Evolutionary conservation across 2,888 invertebrate genomes (phyloP), one percentile per base, ranked within the genome.

Genomic region (Lottia gigantea): DNA sequence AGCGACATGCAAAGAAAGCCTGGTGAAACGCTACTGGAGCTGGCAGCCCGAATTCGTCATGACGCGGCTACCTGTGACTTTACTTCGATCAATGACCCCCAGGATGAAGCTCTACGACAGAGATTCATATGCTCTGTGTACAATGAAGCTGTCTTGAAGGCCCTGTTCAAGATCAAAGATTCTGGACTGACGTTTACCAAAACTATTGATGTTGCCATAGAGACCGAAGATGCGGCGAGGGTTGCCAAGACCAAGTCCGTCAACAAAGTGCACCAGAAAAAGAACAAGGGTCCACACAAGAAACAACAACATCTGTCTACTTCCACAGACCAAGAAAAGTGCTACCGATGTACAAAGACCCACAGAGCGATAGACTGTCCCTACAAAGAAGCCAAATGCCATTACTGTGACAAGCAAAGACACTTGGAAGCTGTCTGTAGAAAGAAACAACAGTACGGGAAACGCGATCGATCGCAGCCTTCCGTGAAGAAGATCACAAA

Each of bases 1-100:
- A 67, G 47, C 15, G 49, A 67, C 55, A 67, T 49, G 19, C 47
- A 67, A 49, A 1, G 67, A 23, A 55, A 61, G 25, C 67, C 61
- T 12, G 67, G 67, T 23, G 67, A 67, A 16, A 61, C 55, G 61
- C n/a, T n/a, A n/a, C n/a, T n/a, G n/a, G n/a, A n/a, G n/a, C n/a
- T n/a, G n/a, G n/a, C n/a, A n/a, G n/a, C n/a, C n/a, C n/a, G n/a
- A 2, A 67, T 55, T 23, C 14, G 67, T 14, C 67, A 67, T 11
- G 61, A 67, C 19, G 61, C 61, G 23, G 61, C 40, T 26, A 67
- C 61, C 25, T 67, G 55, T 40, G 67, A 67, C 31, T 61, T 67
- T 55, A 23, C 67, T 25, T 61, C 55, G 19, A 25, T 67, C 26
- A 49, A 25, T 3, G n/a, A 67, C 6, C 61, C 67, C 4, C 55